These are phyloP conservation scores for Heliangelus exortis DNA, from an alignment of 2,797 vertebrate species.

Conservation along the genomic window DNA sequence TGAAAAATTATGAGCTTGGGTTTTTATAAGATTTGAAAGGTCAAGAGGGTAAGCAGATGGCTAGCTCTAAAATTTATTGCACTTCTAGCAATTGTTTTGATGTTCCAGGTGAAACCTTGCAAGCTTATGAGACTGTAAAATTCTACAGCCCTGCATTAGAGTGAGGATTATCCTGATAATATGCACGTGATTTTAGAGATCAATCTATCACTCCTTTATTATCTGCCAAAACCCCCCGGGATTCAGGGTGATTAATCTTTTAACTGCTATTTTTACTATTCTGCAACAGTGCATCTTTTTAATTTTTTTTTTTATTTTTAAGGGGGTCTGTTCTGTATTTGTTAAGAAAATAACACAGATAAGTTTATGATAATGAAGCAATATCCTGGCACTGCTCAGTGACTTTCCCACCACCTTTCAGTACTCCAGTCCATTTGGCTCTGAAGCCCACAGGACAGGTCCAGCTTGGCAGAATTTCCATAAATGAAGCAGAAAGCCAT, in stretches of 20 bases:
- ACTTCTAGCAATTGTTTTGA: constrained; percentile 75
- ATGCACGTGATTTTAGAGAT: constrained; percentile 61
- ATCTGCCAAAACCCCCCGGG: constrained; percentile 39
- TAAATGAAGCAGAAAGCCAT: not conserved
- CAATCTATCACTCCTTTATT: constrained; percentile 70
- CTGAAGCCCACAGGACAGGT: not conserved
- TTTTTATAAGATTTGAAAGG: constrained; percentile 76
- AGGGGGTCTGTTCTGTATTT: not conserved
- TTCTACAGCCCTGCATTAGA: constrained; percentile 67
- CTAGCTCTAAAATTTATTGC: constrained; percentile 73
- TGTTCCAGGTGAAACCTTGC: constrained; percentile 70
- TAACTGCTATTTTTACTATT: constrained; percentile 48
- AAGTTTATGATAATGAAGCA: constrained; percentile 21
- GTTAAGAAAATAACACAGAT: constrained; percentile 7
- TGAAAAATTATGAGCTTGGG: constrained; percentile 64
- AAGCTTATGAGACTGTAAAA: constrained; percentile 77
- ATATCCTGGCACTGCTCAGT: constrained; percentile 1
- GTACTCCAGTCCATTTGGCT: not conserved
- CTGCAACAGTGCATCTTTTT: not conserved
- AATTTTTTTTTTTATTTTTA: not conserved
- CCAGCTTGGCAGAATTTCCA: not conserved
- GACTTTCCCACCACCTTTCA: constrained; percentile 51
- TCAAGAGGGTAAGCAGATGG: constrained; percentile 79
- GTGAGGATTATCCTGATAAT: constrained; percentile 50
- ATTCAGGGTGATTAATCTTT: constrained; percentile 55